phyloP scores from a whole-genome alignment of 2,888 invertebrate genomes.

The Parascotia fuliginaria region DNA sequence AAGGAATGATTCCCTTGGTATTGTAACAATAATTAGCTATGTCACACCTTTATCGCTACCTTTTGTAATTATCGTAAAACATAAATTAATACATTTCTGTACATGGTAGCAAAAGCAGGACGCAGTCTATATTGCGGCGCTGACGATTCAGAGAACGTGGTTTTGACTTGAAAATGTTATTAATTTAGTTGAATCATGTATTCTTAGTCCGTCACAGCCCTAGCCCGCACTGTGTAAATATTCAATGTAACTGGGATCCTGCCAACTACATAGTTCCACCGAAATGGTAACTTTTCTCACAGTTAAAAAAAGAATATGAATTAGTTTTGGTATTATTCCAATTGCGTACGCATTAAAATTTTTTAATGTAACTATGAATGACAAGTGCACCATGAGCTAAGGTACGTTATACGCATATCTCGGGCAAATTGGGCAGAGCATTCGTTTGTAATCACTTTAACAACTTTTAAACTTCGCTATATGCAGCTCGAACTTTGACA shows the following conservation, averaged over 20 bases:
- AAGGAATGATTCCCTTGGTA: too few relatives aligned
- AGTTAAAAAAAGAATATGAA: slow-evolving; percentile 33
- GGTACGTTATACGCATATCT: slow-evolving; percentile 7
- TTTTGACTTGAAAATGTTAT: too few relatives aligned
- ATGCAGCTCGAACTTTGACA: slow-evolving; percentile 3
- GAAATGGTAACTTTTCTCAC: slow-evolving; percentile 26
- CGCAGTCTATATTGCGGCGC: too few relatives aligned
- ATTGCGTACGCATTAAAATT: slow-evolving; percentile 9
- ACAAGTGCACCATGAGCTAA: background rate
- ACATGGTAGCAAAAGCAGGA: too few relatives aligned
- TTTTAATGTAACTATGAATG: background rate
- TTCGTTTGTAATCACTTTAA: slow-evolving; percentile 8
- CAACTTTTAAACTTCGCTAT: slow-evolving; percentile 8
- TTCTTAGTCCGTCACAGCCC: slow-evolving; percentile 24
- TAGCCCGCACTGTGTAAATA: slow-evolving; percentile 52
- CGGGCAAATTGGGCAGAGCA: background rate
- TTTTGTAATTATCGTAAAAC: too few relatives aligned
- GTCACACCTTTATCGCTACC: too few relatives aligned
- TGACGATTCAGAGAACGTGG: too few relatives aligned
- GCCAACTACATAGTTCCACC: slow-evolving; percentile 48
- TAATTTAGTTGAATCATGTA: too few relatives aligned
- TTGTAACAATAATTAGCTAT: too few relatives aligned
- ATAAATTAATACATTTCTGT: too few relatives aligned
- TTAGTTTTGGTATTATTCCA: slow-evolving; percentile 43
- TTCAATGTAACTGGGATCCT: slow-evolving; percentile 58